Evolutionary conservation across 2,797 vertebrate species (phyloP).

Genomic region (Typhlichthys eigenmanni): DNA sequence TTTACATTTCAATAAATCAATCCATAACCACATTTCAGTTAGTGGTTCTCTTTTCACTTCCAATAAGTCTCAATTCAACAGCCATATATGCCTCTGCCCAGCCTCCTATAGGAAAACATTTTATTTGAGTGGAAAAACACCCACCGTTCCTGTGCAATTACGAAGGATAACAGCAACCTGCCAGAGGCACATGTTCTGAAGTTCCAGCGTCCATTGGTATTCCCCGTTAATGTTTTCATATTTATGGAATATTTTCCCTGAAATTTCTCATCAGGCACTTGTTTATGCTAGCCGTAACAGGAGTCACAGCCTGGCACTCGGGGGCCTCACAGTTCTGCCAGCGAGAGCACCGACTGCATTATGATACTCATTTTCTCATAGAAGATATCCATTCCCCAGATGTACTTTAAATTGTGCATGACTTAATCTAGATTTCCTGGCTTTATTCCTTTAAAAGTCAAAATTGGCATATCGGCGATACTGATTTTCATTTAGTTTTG

Average conservation of each 20-base stretch:
- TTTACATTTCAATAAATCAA: conserved; percentile 60
- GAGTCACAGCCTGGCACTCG: conserved; percentile 45
- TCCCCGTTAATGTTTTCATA: conserved; percentile 51
- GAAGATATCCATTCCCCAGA: conserved; percentile 56
- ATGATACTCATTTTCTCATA: conserved; percentile 42
- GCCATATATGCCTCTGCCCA: conserved; percentile 12
- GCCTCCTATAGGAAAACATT: conserved; percentile 40
- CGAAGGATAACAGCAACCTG: conserved; percentile 21
- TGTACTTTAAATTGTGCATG: conserved; percentile 54
- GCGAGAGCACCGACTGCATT: conserved; percentile 26
- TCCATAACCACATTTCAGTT: conserved; percentile 20
- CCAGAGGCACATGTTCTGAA: conserved; percentile 23
- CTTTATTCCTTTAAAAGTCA: conserved; percentile 35
- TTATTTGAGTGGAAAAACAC: conserved; percentile 31
- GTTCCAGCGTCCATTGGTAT: conserved; percentile 34
- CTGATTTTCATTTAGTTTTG: conserved; percentile 45
- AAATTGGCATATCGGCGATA: conserved; percentile 42
- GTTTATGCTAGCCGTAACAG: conserved; percentile 58
- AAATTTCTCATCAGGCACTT: conserved; percentile 54
- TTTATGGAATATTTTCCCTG: conserved; percentile 64
- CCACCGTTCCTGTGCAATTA: conserved; percentile 41
- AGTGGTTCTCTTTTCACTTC: conserved; percentile 21
- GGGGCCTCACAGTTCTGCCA: conserved; percentile 37
- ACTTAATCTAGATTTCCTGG: conserved; percentile 57
- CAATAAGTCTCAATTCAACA: conserved; percentile 33